Base-by-base conservation (phyloP, 1,140 invertebrate genomes). In the Papilio helenus region DNA sequence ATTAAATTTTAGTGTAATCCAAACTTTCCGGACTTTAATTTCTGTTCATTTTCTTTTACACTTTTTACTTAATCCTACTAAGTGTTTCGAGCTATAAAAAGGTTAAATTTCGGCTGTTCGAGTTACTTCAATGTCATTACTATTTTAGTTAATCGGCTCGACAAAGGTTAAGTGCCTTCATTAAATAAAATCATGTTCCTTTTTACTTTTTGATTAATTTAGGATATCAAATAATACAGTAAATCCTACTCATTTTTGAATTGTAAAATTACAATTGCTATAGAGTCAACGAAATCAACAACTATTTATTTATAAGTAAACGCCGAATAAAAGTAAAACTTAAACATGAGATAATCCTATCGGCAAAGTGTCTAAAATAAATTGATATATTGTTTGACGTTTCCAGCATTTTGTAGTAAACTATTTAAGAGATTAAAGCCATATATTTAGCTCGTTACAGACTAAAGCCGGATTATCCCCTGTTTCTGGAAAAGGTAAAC, bases 1-100 rank as follows among this genome's bases (percentile, higher is more conserved):
- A 91, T 93, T 88, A 92, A 92, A 90, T 90, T 91, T 92, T 92
- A 93, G 87, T 87, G 83, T 85, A 82, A 87, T 76, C 76, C 85
- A 83, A 89, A 92, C 82, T 92, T 91, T 91, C 87, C 84, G 87
- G 86, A 84, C 83, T 90, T 85, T 87, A 89, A 88, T 86, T 87
- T 83, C 82, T 84, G 91, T 92, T 82, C 86, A 91, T 90, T 89
- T 76, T 81, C 81, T 87, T 88, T 79, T 80, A 72, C 74, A 85
- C 85, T 85, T 90, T 91, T 89, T 87, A 91, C 89, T 92, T 88
- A 88, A 90, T 89, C 87, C 83, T 79, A 72, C 79, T 79, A 79
- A 91, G 85, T 85, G 87, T 85, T 88, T 86, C 72, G 14, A 76
- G 87, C 89, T 88, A 89, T 90, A 90, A 88, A 88, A 20, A 92